phyloP scores from a whole-genome alignment of 92 coral and sea anemone genomes.

The Zoanthus solanderi region DNA sequence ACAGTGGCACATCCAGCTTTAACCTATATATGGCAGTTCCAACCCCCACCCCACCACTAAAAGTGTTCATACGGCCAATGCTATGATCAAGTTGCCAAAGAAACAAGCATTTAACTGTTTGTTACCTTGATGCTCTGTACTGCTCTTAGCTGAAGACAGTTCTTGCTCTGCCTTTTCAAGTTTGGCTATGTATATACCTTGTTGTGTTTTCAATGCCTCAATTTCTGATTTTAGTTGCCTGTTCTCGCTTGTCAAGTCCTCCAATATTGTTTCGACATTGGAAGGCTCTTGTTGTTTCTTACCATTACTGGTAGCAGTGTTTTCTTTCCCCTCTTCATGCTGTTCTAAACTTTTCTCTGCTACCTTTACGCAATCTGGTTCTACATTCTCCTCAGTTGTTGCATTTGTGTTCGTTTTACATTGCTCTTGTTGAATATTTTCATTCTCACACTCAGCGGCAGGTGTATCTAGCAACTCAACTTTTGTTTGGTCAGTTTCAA shows the following conservation, averaged over 20 bases:
- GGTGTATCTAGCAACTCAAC: conserved; percentile 5
- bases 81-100: too few relatives aligned
- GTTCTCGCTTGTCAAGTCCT: conserved; percentile 54
- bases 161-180: conserved; percentile 71
- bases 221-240: conserved; percentile 58
- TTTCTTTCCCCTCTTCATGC: background rate
- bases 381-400: background rate
- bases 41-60: too few relatives aligned
- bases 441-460: background rate
- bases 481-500: background rate
- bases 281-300: background rate
- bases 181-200: conserved; percentile 53
- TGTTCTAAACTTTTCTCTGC: background rate
- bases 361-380: background rate
- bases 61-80: too few relatives aligned
- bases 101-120: background rate
- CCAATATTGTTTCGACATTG: background rate
- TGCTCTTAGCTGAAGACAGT: conserved; percentile 55
- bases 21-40: too few relatives aligned
- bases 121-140: conserved; percentile 45
- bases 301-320: background rate
- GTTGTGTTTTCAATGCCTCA: conserved; percentile 55
- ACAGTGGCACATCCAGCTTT: too few relatives aligned
- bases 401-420: background rate
- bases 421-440: background rate